Evolutionary conservation across 2,113 vertebrate genomes (phyloP).

Genomic region (Dascyllus trimaculatus): DNA sequence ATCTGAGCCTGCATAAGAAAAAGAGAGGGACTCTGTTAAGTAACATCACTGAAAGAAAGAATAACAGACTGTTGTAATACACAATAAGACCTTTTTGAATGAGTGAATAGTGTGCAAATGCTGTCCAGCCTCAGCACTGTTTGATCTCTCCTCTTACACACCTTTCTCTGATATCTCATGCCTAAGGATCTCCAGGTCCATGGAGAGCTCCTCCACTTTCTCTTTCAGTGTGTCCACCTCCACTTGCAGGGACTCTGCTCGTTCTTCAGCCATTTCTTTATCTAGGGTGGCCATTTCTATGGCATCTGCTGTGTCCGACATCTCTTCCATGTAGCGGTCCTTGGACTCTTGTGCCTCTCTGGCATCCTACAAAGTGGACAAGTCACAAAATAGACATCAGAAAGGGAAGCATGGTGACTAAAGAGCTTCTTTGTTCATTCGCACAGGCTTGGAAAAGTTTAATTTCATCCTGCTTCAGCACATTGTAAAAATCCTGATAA

Average conservation of each 20-base stretch:
- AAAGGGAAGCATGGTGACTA: background rate
- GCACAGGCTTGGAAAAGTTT: background rate
- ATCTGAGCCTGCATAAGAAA: constrained; percentile 64
- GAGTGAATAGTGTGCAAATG: background rate
- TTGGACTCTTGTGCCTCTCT: constrained; percentile 94
- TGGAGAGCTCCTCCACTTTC: constrained; percentile 93
- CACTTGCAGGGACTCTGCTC: constrained; percentile 95
- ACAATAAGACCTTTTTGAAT: background rate
- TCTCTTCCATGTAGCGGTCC: constrained; percentile 98
- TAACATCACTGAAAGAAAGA: background rate
- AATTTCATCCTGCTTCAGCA: background rate
- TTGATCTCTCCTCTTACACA: background rate
- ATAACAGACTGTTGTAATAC: background rate
- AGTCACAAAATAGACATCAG: background rate
- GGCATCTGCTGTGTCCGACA: constrained; percentile 95
- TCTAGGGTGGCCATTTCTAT: constrained; percentile 99
- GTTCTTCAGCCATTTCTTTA: constrained; percentile 98
- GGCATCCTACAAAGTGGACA: constrained; percentile 57
- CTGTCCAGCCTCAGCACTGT: background rate
- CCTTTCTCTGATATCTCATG: constrained; percentile 99
- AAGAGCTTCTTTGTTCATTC: background rate
- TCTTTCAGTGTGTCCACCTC: constrained; percentile 95
- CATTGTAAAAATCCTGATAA: background rate
- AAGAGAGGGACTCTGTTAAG: background rate
- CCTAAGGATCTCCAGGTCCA: constrained; percentile 96